Percentiles rank a stretch among this genome's conserved stretches.
Evolutionary conservation across 1,140 invertebrate species (phyloP).

Genomic region (Neotoxoptera formosana): DNA sequence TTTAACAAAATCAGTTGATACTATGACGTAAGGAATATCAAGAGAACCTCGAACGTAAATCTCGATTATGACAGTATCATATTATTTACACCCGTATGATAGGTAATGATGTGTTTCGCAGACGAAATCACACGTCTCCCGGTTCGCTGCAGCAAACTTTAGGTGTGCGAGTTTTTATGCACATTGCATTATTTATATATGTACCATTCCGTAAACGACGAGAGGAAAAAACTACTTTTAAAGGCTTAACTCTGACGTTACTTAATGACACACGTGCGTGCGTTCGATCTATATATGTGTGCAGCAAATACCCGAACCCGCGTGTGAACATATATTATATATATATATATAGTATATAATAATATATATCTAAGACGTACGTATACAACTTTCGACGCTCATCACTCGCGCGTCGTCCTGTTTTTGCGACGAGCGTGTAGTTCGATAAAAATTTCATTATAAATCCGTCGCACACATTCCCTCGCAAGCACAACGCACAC

Average conservation of each 20-base stretch:
- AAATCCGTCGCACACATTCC: neutral
- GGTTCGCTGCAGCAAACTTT: neutral
- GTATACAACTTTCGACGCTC: neutral
- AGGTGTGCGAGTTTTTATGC: neutral
- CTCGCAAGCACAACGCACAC: neutral
- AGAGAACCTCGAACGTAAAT: neutral
- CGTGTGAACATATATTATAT: neutral
- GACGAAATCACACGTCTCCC: neutral
- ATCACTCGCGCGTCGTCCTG: neutral
- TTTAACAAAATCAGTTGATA: neutral
- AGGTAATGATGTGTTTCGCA: neutral
- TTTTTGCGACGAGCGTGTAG: neutral
- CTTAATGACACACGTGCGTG: conserved; percentile 24
- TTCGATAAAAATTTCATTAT: conserved; percentile 7
- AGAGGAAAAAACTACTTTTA: neutral
- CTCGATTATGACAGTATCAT: neutral
- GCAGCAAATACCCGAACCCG: neutral
- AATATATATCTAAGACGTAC: neutral
- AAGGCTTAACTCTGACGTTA: neutral
- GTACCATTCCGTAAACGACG: neutral
- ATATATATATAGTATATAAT: neutral
- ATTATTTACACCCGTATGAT: neutral
- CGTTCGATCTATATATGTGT: neutral
- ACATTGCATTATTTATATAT: neutral
- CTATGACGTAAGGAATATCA: neutral